Percentiles rank a stretch among this genome's conserved stretches.
Conservation (phyloP, 2,113 vertebrate genomes). For the Periophthalmodon schlosseri region DNA sequence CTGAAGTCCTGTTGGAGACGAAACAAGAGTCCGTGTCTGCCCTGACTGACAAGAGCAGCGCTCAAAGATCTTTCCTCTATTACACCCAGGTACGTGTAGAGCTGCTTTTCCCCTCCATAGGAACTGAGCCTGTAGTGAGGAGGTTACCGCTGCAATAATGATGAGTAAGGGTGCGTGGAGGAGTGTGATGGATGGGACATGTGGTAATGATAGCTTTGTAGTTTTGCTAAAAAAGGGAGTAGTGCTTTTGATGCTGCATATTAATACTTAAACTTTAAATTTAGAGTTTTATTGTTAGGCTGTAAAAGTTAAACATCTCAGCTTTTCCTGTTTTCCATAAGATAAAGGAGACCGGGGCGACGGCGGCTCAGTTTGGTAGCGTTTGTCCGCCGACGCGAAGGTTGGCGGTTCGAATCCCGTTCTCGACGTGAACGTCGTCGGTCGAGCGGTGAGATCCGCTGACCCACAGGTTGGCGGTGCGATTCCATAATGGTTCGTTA, state of each 20-base stretch:
- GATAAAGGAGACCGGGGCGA: constrained; percentile 14
- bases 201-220: constrained; percentile 64
- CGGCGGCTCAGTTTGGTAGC: no score
- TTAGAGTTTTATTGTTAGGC: constrained; percentile 39
- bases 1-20: constrained; percentile 57
- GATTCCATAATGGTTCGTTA: no score
- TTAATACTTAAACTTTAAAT: constrained; percentile 37
- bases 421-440: no score
- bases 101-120: not conserved
- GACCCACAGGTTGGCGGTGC: no score
- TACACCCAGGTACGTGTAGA: constrained; percentile 64
- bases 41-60: constrained; percentile 48
- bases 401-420: no score
- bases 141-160: constrained; percentile 69
- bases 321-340: constrained; percentile 17
- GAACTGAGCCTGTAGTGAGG: constrained; percentile 46
- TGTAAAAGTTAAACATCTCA: constrained; percentile 46
- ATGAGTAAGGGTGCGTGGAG: constrained; percentile 70
- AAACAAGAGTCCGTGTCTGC: constrained; percentile 48
- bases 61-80: constrained; percentile 46
- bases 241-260: constrained; percentile 53
- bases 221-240: constrained; percentile 61
- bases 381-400: no score
- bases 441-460: no score
- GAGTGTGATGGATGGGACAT: constrained; percentile 73